phyloP scores from a whole-genome alignment of 2,888 invertebrate species.

The Agrochola litura region DNA sequence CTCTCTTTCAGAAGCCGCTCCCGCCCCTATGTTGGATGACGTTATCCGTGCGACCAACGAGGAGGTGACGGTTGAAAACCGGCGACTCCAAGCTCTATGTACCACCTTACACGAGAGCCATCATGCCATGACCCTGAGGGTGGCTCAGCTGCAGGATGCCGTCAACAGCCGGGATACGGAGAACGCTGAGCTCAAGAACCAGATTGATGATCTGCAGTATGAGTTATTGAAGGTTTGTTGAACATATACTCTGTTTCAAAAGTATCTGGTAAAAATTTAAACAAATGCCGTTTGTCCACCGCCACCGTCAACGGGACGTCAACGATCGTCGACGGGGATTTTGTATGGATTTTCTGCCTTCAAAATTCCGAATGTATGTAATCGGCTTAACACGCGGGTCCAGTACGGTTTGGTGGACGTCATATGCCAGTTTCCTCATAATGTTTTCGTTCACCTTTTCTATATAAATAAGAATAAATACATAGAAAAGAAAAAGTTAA shows the following conservation, averaged over 20 bases:
- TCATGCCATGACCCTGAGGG: conserved; percentile 97
- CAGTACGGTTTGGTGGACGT: no score
- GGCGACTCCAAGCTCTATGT: conserved; percentile 96
- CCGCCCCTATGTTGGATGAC: conserved; percentile 94
- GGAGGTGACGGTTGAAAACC: conserved; percentile 97
- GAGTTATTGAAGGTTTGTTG: conserved; percentile 94
- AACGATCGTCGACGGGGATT: no score
- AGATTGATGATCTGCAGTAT: conserved; percentile 98
- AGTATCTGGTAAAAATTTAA: background rate
- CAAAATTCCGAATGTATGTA: no score
- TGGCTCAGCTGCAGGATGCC: conserved; percentile 96
- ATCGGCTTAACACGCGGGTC: no score
- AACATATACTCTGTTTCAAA: background rate
- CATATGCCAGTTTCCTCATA: no score
- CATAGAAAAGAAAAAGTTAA: no score
- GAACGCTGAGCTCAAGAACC: conserved; percentile 98
- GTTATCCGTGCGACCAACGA: conserved; percentile 96
- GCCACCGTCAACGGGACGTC: background rate
- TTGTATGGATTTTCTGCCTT: no score
- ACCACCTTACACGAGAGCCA: conserved; percentile 98
- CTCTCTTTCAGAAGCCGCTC: conserved; percentile 87
- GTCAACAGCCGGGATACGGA: conserved; percentile 98
- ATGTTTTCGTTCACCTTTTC: no score
- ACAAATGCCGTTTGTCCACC: background rate
- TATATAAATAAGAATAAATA: no score